phyloP scores from a whole-genome alignment of 2,113 vertebrate species.

The Plecturocebus donacophilus region DNA sequence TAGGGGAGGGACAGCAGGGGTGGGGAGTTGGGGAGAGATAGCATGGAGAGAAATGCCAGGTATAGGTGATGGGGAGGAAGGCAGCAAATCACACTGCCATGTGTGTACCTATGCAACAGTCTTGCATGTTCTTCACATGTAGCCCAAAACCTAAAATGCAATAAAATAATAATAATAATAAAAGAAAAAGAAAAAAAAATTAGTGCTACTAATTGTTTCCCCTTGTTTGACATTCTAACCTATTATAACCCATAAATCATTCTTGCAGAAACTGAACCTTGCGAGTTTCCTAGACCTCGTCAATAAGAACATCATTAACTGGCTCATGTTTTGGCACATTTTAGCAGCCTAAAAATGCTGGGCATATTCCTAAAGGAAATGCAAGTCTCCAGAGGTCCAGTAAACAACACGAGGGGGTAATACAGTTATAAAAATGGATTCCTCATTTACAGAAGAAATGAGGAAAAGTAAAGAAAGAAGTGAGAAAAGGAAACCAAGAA shows the following conservation, averaged over 20 bases:
- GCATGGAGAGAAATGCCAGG: too few species aligned
- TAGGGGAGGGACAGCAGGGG: too few species aligned
- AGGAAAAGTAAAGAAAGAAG: background rate
- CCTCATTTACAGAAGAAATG: conserved; percentile 9
- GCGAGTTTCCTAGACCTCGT: conserved; percentile 35
- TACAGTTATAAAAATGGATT: conserved; percentile 48
- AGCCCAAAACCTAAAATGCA: too few species aligned
- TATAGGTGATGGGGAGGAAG: too few species aligned
- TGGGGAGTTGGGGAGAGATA: too few species aligned
- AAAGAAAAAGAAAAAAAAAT: background rate
- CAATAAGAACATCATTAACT: conserved; percentile 60
- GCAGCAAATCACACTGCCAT: too few species aligned
- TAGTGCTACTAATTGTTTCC: conserved; percentile 60
- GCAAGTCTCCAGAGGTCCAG: background rate
- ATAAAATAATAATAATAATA: too few species aligned
- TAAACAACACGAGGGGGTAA: background rate
- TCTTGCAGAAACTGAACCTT: conserved; percentile 16
- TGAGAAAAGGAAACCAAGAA: conserved; percentile 2
- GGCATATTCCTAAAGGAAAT: conserved; percentile 58
- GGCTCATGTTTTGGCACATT: conserved; percentile 55
- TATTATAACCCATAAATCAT: conserved; percentile 40
- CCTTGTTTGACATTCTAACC: conserved; percentile 59
- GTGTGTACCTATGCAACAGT: too few species aligned
- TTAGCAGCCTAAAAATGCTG: conserved; percentile 28
- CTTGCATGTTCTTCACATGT: too few species aligned